Percentiles rank a stretch among this genome's conserved stretches.
These are phyloP conservation scores for Drosophila orosa DNA, from an alignment of 1,140 invertebrate species.

Conservation along the genomic window DNA sequence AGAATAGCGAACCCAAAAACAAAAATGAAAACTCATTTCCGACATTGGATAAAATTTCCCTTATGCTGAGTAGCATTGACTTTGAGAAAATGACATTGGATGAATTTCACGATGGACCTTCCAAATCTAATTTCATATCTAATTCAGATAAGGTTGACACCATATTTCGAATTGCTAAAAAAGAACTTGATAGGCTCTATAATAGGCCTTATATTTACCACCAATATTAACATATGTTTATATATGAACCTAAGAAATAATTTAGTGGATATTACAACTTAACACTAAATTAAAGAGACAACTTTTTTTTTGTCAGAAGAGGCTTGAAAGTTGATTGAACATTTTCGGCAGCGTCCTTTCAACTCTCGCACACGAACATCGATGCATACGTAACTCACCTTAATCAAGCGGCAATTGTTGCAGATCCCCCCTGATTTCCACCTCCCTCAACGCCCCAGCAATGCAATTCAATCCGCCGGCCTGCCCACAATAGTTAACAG, in stretches of 20 bases:
- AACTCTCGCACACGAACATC: neutral
- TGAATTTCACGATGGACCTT: neutral
- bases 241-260: too few relatives aligned
- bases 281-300: neutral
- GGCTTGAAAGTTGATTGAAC: neutral
- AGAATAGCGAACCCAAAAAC: neutral
- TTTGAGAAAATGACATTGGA: neutral
- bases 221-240: too few relatives aligned
- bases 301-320: neutral
- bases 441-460: neutral
- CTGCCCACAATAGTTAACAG: conserved; percentile 65
- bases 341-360: conserved; percentile 6
- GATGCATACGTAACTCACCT: conserved; percentile 31
- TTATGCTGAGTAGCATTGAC: neutral
- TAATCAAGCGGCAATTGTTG: conserved; percentile 76
- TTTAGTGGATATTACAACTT: neutral
- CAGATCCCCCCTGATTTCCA: conserved; percentile 3
- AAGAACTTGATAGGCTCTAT: too few relatives aligned
- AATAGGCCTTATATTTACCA: too few relatives aligned
- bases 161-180: neutral
- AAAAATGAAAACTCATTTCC: neutral
- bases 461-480: conserved; percentile 11
- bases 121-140: neutral
- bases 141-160: neutral
- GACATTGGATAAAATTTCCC: neutral